Percentiles rank a stretch among this genome's conserved stretches.
Conservation (phyloP, 2,888 invertebrate genomes). For the Bellardia pandia region DNA sequence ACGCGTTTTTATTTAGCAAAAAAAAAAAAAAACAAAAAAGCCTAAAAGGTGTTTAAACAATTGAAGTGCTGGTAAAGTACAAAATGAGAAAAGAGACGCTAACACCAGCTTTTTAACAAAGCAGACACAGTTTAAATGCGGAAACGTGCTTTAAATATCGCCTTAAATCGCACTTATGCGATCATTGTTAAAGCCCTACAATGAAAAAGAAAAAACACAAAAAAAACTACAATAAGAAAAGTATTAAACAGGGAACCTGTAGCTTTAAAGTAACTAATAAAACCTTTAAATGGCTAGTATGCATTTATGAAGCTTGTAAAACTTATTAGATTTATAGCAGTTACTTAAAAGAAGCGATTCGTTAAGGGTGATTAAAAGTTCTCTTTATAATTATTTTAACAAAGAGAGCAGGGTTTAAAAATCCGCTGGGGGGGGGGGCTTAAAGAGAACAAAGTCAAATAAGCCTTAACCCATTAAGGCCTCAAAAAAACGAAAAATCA, state of each 20-base stretch:
- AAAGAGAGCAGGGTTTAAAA: no score
- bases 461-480: no score
- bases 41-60: slow-evolving; percentile 61
- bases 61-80: slow-evolving; percentile 51
- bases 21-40: slow-evolving; percentile 26
- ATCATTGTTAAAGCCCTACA: slow-evolving; percentile 52
- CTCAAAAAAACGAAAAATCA: no score
- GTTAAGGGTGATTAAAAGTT: neutral
- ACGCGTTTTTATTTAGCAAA: slow-evolving; percentile 46
- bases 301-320: slow-evolving; percentile 20
- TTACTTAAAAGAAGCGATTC: neutral
- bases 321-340: slow-evolving; percentile 7
- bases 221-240: neutral
- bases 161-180: slow-evolving; percentile 66
- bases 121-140: slow-evolving; percentile 61
- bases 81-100: neutral
- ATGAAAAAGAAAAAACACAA: slow-evolving; percentile 22
- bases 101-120: slow-evolving; percentile 26
- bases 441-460: no score
- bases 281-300: slow-evolving; percentile 33
- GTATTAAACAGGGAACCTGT: slow-evolving; percentile 39
- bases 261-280: slow-evolving; percentile 7
- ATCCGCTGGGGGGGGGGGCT: no score
- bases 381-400: no score
- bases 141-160: slow-evolving; percentile 71